Percentiles rank a stretch among this genome's conserved stretches.
Evolutionary conservation across 2,888 invertebrate species (phyloP).

Genomic region (Nomada hirtipes): DNA sequence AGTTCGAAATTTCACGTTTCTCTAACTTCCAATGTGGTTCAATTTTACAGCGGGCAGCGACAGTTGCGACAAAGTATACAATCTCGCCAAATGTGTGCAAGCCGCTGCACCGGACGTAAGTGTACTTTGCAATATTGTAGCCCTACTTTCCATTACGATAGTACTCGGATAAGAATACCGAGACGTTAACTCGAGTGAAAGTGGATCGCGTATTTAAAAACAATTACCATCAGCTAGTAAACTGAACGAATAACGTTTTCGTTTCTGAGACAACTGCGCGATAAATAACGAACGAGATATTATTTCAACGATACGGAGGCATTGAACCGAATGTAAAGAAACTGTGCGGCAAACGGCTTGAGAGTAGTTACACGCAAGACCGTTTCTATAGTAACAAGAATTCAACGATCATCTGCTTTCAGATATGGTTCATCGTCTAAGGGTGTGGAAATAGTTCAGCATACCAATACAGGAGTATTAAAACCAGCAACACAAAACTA

Average conservation of each 20-base stretch:
- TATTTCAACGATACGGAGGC: not conserved
- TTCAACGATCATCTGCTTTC: constrained; percentile 33
- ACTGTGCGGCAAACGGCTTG: not conserved
- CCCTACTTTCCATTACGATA: not conserved
- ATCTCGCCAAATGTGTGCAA: constrained; percentile 75
- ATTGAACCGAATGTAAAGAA: not conserved
- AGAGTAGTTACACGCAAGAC: not conserved
- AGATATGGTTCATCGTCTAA: constrained; percentile 81
- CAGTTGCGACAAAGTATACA: constrained; percentile 76
- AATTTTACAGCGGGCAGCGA: constrained; percentile 72
- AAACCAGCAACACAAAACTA: not conserved
- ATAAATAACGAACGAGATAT: not conserved
- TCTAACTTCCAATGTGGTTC: not conserved
- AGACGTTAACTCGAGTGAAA: constrained; percentile 5
- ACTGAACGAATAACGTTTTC: not conserved
- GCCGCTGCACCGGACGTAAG: constrained; percentile 75
- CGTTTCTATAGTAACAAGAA: not conserved
- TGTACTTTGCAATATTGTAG: not conserved
- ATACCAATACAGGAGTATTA: not conserved
- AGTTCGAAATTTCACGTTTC: not conserved
- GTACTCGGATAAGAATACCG: not conserved
- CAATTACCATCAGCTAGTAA: not conserved
- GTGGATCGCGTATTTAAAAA: not conserved
- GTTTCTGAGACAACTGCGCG: constrained; percentile 13
- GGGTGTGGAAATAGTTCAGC: not conserved